Evolutionary conservation across 1,140 invertebrate genomes (phyloP).

Genomic region (Trichoplusia ni): DNA sequence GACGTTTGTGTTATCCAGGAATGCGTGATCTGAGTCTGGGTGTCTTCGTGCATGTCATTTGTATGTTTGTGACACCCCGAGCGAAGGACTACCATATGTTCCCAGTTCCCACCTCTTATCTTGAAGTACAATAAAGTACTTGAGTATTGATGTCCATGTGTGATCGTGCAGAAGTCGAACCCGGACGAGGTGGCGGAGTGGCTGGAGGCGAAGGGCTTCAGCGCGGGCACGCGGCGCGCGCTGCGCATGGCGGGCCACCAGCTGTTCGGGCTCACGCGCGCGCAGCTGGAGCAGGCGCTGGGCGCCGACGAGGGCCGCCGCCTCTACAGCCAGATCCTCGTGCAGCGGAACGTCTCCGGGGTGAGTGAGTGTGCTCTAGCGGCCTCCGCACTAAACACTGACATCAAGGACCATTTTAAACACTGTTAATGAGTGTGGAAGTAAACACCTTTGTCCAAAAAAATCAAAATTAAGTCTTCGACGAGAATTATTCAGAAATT

Average conservation of each 20-base stretch:
- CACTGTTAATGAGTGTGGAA: too few relatives aligned
- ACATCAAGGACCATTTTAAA: not conserved
- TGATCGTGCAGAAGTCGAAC: constrained; percentile 61
- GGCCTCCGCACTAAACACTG: not conserved
- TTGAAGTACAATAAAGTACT: too few relatives aligned
- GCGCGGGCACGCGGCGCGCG: constrained; percentile 83
- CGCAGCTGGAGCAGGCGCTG: constrained; percentile 86
- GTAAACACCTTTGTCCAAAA: too few relatives aligned
- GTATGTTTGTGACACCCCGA: too few relatives aligned
- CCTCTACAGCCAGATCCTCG: constrained; percentile 88
- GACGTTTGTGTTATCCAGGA: too few relatives aligned
- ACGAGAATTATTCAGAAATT: too few relatives aligned
- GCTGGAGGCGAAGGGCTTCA: constrained; percentile 89
- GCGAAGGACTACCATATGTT: too few relatives aligned
- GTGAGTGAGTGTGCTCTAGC: constrained; percentile 79
- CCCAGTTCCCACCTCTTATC: too few relatives aligned
- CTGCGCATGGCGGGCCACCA: constrained; percentile 86
- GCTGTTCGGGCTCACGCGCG: constrained; percentile 85
- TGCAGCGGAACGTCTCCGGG: constrained; percentile 89
- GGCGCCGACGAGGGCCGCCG: constrained; percentile 87
- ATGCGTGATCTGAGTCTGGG: too few relatives aligned
- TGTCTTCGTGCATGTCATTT: too few relatives aligned
- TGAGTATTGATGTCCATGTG: not conserved
- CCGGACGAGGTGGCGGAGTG: constrained; percentile 87
- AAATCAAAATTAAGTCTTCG: too few relatives aligned